Evolutionary conservation across 2,113 vertebrate species (phyloP), one percentile per base, ranked within the genome.

Genomic region (Oryzias curvinotus): DNA sequence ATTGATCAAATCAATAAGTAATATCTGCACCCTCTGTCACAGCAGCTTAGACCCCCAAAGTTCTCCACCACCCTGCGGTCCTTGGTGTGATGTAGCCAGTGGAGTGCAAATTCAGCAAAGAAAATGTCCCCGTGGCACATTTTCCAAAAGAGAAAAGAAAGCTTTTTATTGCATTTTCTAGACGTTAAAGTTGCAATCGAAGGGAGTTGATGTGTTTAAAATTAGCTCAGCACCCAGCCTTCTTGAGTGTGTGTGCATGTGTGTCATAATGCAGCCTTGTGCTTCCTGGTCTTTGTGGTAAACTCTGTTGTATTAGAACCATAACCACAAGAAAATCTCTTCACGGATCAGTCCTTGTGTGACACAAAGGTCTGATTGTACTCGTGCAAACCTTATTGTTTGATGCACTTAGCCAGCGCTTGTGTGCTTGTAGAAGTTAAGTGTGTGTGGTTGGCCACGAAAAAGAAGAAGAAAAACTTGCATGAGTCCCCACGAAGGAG

Each of bases 351-450:
- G 70, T 62, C 66, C 62, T 71, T 36, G 59, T 85, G 69, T 46
- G 71, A 83, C 80, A 90, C 89, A 90, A 89, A 87, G 81, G 77
- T 50, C 46, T 53, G 77, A 90, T 83, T 88, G 85, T 89, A 69
- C 68, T 65, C 60, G 42, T 62, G 48, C 73, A 72, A 77, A 88
- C 84, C 81, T 84, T 78, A 81, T 80, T 86, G 81, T 88, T 82
- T 85, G 69, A 72, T 60, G 75, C 80, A 81, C 76, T 79, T 72
- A 78, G 47, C 49, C 67, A 19, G 48, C 62, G 78, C n/a, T 68
- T 70, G 47, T 36, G 48, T 64, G 78, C n/a, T 68, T 68, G 47
- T 36, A 68, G 67, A 73, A 65, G 57, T 75, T 71, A 63, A 56
- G 76, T 65, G 53, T 64, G 56, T 83, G 88, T 42, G 84, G 85